Conservation (phyloP, 2,888 invertebrate species). For the Chromoteleia sp. region DNA sequence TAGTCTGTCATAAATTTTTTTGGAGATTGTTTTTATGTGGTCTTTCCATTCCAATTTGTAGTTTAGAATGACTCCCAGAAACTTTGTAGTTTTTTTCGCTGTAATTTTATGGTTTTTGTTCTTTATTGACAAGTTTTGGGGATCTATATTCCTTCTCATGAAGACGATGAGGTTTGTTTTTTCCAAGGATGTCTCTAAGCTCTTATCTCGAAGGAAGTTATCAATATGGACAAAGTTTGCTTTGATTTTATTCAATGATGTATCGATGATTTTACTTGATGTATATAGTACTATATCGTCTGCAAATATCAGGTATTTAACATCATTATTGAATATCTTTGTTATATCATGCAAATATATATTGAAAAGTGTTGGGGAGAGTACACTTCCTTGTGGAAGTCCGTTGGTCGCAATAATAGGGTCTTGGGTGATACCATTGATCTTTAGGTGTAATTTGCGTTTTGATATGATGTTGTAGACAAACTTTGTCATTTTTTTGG, state of each 20-base stretch:
- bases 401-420: neutral
- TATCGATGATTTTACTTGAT: too few species aligned
- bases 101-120: too few species aligned
- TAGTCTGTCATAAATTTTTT: neutral
- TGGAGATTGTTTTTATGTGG: neutral
- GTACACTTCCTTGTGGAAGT: conserved; percentile 19
- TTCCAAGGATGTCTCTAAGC: neutral
- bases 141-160: neutral
- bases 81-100: too few species aligned
- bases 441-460: conserved; percentile 5
- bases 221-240: neutral
- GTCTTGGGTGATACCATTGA: neutral
- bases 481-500: neutral
- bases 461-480: neutral
- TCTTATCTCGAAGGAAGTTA: neutral
- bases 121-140: too few species aligned
- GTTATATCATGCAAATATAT: neutral
- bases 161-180: neutral
- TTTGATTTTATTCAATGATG: too few species aligned
- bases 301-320: neutral
- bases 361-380: conserved; percentile 19
- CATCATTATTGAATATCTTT: neutral
- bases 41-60: neutral
- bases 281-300: neutral
- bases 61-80: neutral